Evolutionary conservation across 2,797 vertebrate species (phyloP), one percentile per base, ranked within the genome.

Genomic region (Enteromius treurensis): DNA sequence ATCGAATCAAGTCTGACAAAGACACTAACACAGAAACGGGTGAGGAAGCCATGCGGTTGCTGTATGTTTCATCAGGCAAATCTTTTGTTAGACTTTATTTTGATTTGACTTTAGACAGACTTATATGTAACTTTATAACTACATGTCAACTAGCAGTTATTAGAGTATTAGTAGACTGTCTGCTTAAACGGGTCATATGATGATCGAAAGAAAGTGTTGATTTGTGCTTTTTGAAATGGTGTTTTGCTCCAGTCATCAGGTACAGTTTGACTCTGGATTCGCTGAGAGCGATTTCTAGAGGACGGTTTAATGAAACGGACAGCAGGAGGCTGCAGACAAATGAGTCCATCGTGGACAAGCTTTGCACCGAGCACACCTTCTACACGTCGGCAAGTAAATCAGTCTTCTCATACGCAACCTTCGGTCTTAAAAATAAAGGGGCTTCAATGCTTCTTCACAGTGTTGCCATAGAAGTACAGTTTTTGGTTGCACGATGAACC

Each of bases 321-420:
- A 95, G 96, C 9, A 95, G 96, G 13, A 96, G 84, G 89, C 90
- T 96, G 79, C 93, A 95, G 87, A 93, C 45, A 15, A 93, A 73
- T 19, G 87, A 95, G 86, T 88, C 29, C 55, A 89, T 97, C 83
- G 90, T 5, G 74, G 89, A 93, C 9, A 67, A 81, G 40, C 80
- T 95, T 88, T 96, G 93, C 92, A 87, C 71, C 21, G 90, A 92
- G 4, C 94, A 96, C 86, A 92, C 85, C 92, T 97, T 99, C 94
- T 95, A 96, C 93, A 97, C 98, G 96, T 96, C 95, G 96, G 98
- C 93, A 97, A 99, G 97, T 97, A 95, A 95, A 95, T 94, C 93
- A 90, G 92, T 91, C 91, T 88, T 91, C 86, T 79, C 85, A 62
- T 40, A 62, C 26, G 26, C 3, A 64, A 21, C 29, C 40, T 60